phyloP scores from a whole-genome alignment of 2,888 invertebrate genomes.

The Ormyrus rosae region DNA sequence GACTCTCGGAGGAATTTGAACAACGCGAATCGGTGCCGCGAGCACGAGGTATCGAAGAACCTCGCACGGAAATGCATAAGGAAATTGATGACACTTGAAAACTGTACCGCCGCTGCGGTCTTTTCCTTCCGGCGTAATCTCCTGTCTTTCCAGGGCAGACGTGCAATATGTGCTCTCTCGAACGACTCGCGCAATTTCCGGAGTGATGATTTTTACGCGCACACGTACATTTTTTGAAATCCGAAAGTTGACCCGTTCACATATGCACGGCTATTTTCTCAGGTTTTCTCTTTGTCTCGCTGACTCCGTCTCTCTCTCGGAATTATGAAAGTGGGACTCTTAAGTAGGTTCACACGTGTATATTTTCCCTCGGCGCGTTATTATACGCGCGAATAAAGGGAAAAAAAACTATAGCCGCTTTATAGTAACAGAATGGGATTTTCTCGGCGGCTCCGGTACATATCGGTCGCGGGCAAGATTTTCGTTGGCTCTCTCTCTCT shows the following conservation, averaged over 20 bases:
- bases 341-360: conserved; percentile 43
- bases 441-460: neutral
- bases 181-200: neutral
- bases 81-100: conserved; percentile 39
- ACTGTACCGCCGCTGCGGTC: neutral
- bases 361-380: neutral
- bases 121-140: conserved; percentile 2
- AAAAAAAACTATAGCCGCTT: neutral
- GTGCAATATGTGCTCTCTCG: neutral
- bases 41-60: conserved; percentile 11
- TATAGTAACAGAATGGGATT: neutral
- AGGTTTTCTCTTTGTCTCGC: conserved; percentile 28
- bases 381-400: conserved; percentile 1
- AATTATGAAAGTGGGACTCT: conserved; percentile 52
- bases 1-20: no score
- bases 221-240: conserved; percentile 14
- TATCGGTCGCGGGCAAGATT: neutral
- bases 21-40: no score
- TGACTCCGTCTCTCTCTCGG: conserved; percentile 12
- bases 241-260: conserved; percentile 43
- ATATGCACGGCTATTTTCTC: conserved; percentile 47
- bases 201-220: neutral
- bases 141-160: conserved; percentile 36
- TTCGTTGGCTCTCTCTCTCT: no score
- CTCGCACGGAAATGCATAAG: conserved; percentile 15